Base-by-base conservation (phyloP, 2,113 vertebrate genomes). In the Ceratotherium simum region DNA sequence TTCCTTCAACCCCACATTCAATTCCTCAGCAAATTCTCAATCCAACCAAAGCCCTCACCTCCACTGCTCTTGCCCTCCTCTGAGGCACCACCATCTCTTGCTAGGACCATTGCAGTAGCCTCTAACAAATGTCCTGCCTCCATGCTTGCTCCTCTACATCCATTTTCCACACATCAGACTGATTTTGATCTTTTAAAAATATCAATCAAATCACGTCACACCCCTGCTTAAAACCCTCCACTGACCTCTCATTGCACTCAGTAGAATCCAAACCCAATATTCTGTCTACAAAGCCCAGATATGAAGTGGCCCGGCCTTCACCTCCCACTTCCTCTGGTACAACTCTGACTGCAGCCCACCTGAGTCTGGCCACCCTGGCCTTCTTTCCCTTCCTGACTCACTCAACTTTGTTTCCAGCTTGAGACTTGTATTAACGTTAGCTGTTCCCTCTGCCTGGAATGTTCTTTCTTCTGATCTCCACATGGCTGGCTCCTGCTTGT, bases 291-390 rank as follows among this genome's bases (percentile, higher is more conserved):
- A 48, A 48, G 16, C 75, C n/a, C 75, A 23, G 1, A 10, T 17
- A 11, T 2, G 2, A 54, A 42, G 56, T 0, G 5, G 48, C 42
- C 29, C 12, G 0, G 11, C 1, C 36, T 54, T 64, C 2, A 0
- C 46, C 25, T 51, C 6, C 42, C 25, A 51, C 36, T 33, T 58
- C 14, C 0, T 33, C 46, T 2, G 23, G 36, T 2, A 8, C 0
- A 5, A 31, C 8, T 12, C 27, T 17, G 36, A 2, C 3, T 3
- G 2, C 12, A 1, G 8, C 48, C n/a, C 18, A 0, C 12, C 9
- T 3, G 20, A 31, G 31, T 31, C 65, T 16, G 17, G 36, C 18
- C 14, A 33, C 10, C 3, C 56, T 16, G 14, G 65, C 8, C 65
- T 69, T 8, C 72, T 65, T 29, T 62, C 39, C 62, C n/a, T 70